A percentile compares a stretch with the other conserved stretches of the same genome.
phyloP scores from a whole-genome alignment of 2,113 vertebrate genomes.

The Tetrax tetrax region DNA sequence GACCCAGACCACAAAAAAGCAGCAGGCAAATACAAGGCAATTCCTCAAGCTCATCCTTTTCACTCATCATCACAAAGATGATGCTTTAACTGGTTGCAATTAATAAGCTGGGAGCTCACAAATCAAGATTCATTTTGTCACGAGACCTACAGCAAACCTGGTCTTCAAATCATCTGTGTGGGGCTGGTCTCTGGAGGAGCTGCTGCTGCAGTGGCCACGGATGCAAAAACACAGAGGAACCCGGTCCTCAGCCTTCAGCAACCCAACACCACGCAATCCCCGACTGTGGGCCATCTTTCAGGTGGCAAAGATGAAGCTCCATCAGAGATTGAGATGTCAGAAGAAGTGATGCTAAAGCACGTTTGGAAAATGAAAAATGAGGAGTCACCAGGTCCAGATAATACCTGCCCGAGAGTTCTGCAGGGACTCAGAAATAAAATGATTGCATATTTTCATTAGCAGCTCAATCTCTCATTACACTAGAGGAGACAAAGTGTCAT shows the following conservation, averaged over 20 bases:
- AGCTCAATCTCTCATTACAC: conserved; percentile 68
- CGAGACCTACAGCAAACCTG: not conserved
- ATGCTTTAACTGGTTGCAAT: rapidly evolving
- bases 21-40: not conserved
- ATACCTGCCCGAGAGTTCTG: conserved; percentile 60
- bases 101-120: not conserved
- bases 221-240: not conserved
- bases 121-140: not conserved
- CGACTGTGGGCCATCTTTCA: not conserved
- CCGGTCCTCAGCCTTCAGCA: not conserved
- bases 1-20: not conserved
- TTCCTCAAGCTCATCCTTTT: not conserved
- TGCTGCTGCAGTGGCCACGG: rapidly evolving
- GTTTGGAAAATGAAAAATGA: conserved; percentile 62
- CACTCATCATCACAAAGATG: not conserved
- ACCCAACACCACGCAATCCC: not conserved
- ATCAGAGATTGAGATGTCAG: conserved; percentile 58
- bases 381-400: conserved; percentile 56
- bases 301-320: conserved; percentile 27
- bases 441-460: conserved; percentile 73
- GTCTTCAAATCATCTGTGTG: not conserved
- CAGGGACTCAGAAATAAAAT: conserved; percentile 64
- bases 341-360: conserved; percentile 39
- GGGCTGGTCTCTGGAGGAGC: not conserved
- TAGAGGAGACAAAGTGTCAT: conserved; percentile 66